phyloP scores from a whole-genome alignment of 2,797 vertebrate genomes.

The Enteromius radiatus region DNA sequence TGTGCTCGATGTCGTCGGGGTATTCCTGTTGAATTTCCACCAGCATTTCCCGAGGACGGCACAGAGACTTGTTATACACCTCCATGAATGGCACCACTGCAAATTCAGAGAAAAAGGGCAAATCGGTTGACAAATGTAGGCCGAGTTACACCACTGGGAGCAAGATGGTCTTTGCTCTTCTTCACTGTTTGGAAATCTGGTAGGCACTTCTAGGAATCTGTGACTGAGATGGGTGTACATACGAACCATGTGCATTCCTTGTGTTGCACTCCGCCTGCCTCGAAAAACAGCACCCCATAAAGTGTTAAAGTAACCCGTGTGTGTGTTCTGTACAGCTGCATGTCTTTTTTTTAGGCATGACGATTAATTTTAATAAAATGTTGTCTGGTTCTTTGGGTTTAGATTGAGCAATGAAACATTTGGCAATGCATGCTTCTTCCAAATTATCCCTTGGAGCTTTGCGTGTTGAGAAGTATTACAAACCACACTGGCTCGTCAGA shows the following conservation, averaged over 20 bases:
- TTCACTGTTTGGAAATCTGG: slow-evolving; percentile 4
- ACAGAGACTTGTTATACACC: slow-evolving; percentile 92
- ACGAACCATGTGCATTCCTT: not conserved
- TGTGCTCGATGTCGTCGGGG: slow-evolving; percentile 93
- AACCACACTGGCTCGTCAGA: not conserved
- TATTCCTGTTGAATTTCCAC: slow-evolving; percentile 98
- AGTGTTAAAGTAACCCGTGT: not conserved
- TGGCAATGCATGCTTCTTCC: not conserved
- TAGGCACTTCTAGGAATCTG: slow-evolving; percentile 4
- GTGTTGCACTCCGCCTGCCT: not conserved
- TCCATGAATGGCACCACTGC: slow-evolving; percentile 92
- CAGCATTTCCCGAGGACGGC: slow-evolving; percentile 91
- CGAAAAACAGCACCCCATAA: not conserved
- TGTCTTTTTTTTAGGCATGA: not conserved
- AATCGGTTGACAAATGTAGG: not conserved
- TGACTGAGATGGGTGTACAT: not conserved
- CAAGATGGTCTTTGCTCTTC: not conserved
- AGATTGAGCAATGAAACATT: slow-evolving; percentile 8
- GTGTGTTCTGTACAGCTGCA: not conserved
- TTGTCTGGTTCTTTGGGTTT: not conserved
- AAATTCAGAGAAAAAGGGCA: not conserved
- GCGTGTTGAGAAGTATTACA: not conserved
- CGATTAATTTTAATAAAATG: not conserved
- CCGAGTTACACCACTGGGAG: slow-evolving; percentile 5
- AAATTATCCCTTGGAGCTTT: slow-evolving; percentile 8